Conservation (phyloP, 2,888 invertebrate genomes). For the Pantelozetes paolii region DNA sequence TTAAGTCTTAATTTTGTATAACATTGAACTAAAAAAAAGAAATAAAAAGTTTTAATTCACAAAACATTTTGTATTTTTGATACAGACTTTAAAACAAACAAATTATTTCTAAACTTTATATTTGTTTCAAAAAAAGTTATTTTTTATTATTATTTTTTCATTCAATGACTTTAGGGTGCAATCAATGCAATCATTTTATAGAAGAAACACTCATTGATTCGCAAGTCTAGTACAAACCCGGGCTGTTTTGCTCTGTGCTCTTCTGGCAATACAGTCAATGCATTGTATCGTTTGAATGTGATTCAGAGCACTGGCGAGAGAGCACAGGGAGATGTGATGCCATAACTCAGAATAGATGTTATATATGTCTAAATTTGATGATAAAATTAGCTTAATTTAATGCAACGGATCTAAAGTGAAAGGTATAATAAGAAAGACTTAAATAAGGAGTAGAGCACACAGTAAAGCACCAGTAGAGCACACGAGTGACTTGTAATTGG, state of each 20-base stretch:
- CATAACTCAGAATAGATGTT: not conserved
- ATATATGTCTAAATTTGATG: slow-evolving; percentile 15
- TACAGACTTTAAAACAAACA: slow-evolving; percentile 14
- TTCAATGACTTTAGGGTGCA: slow-evolving; percentile 22
- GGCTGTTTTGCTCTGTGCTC: not conserved
- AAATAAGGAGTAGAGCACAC: slow-evolving; percentile 4
- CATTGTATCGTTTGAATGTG: not conserved
- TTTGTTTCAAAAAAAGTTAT: slow-evolving; percentile 1
- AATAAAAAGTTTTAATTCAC: not conserved
- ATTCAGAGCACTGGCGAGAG: not conserved
- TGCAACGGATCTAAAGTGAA: slow-evolving; percentile 18
- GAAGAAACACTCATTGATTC: not conserved
- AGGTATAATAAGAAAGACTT: slow-evolving; percentile 16
- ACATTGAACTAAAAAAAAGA: not conserved
- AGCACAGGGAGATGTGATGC: not conserved
- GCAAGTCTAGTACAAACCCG: not conserved
- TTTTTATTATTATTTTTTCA: not conserved
- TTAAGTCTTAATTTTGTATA: not conserved
- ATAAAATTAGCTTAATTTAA: slow-evolving; percentile 34
- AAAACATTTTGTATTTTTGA: slow-evolving; percentile 9
- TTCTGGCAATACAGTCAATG: not conserved
- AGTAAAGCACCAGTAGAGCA: no score
- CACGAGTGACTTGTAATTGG: slow-evolving; percentile 31
- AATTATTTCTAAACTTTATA: slow-evolving; percentile 1
- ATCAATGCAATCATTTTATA: slow-evolving; percentile 16